Conservation (phyloP, 92 coral and sea anemone species). For the Diadumene lineata region DNA sequence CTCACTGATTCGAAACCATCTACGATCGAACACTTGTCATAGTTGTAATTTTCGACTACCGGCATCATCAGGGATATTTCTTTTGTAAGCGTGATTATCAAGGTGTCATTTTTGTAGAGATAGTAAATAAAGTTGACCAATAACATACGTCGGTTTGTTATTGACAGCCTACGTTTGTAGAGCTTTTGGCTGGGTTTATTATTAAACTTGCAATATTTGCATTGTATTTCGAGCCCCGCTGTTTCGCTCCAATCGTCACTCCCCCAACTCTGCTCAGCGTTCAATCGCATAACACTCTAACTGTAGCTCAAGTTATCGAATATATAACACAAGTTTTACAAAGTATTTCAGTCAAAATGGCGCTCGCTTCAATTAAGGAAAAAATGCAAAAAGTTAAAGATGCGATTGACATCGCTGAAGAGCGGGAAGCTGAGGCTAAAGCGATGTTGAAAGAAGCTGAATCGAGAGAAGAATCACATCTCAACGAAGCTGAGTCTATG, state of each 20-base stretch:
- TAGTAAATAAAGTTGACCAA: slow-evolving; percentile 57
- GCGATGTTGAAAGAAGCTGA: slow-evolving; percentile 50
- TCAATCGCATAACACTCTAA: not conserved
- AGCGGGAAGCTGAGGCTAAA: slow-evolving; percentile 62
- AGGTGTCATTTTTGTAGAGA: slow-evolving; percentile 19
- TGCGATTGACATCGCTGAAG: slow-evolving; percentile 72
- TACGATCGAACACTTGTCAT: not conserved
- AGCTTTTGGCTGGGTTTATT: slow-evolving; percentile 34
- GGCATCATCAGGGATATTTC: not conserved
- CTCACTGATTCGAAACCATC: not conserved
- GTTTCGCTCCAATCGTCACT: slow-evolving; percentile 27
- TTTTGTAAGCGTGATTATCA: slow-evolving; percentile 22
- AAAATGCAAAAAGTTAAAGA: slow-evolving; percentile 66
- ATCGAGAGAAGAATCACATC: slow-evolving; percentile 36
- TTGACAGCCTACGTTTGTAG: not conserved
- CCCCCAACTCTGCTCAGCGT: slow-evolving; percentile 25
- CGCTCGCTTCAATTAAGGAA: slow-evolving; percentile 56
- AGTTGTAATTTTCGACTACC: not conserved
- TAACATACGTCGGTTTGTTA: slow-evolving; percentile 16
- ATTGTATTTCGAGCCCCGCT: slow-evolving; percentile 34
- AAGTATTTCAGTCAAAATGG: slow-evolving; percentile 30
- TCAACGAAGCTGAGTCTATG: slow-evolving; percentile 65
- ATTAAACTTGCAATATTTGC: slow-evolving; percentile 31
- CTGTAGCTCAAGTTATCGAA: not conserved
- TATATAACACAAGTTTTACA: not conserved